A percentile compares a stretch with the other conserved stretches of the same genome.
Conservation (phyloP, 2,888 invertebrate species). For the Clanis bilineata region DNA sequence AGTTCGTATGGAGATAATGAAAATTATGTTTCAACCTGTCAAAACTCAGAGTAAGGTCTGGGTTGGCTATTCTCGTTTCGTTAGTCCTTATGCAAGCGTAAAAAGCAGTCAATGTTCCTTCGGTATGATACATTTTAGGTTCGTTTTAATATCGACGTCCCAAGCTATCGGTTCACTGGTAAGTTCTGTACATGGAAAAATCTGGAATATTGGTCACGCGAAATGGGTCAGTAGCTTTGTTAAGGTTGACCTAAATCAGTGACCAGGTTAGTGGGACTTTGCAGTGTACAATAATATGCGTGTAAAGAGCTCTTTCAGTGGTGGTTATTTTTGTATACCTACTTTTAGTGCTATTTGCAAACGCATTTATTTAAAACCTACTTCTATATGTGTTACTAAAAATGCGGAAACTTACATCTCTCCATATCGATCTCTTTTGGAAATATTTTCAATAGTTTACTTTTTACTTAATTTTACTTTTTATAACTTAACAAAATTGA, state of each 20-base stretch:
- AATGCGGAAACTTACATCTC: neutral
- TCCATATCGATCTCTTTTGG: too few species aligned
- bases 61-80: too few species aligned
- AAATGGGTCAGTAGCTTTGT: constrained; percentile 49
- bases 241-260: constrained; percentile 46
- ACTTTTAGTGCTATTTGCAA: neutral
- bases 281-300: neutral
- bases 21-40: too few species aligned
- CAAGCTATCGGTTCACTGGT: neutral
- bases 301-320: neutral
- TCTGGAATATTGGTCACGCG: constrained; percentile 35
- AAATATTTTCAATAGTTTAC: too few species aligned
- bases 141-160: too few species aligned
- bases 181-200: constrained; percentile 21
- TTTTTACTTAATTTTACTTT: too few species aligned
- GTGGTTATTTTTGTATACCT: constrained; percentile 8
- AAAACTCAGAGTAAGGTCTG: too few species aligned
- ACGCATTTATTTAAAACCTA: neutral
- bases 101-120: too few species aligned
- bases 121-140: neutral
- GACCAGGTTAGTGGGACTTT: constrained; percentile 26
- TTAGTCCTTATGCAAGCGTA: too few species aligned
- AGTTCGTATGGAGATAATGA: too few species aligned
- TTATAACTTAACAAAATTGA: too few species aligned
- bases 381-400: neutral